A percentile compares a stretch with the other conserved stretches of the same genome.
phyloP scores from a whole-genome alignment of 1,140 invertebrate species.

The Atta texana region DNA sequence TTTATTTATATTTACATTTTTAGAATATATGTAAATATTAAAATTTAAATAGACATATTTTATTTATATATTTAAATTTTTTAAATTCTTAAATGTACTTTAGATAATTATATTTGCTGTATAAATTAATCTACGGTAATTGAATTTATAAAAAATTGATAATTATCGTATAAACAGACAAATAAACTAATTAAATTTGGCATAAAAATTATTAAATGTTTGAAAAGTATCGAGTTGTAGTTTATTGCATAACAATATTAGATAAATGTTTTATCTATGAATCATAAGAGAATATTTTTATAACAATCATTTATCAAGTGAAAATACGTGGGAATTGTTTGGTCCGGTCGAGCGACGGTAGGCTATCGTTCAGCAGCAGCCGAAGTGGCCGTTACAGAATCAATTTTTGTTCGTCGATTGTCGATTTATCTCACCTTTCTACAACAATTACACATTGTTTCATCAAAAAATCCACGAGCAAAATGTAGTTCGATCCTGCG shows the following conservation, averaged over 20 bases:
- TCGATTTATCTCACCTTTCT: slow-evolving; percentile 60
- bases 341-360: slow-evolving; percentile 68
- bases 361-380: slow-evolving; percentile 62
- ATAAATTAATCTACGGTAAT: neutral
- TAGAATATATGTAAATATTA: neutral
- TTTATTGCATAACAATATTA: slow-evolving; percentile 1
- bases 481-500: neutral
- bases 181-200: neutral
- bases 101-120: neutral
- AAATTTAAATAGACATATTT: neutral
- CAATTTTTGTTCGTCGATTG: slow-evolving; percentile 49
- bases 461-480: neutral
- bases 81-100: neutral
- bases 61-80: neutral
- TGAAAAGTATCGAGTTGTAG: neutral
- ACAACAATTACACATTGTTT: slow-evolving; percentile 66
- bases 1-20: neutral
- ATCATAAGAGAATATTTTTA: neutral
- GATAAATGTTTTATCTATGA: slow-evolving; percentile 10
- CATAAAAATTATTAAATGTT: neutral
- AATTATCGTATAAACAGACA: neutral
- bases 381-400: slow-evolving; percentile 13
- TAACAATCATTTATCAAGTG: slow-evolving; percentile 12
- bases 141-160: neutral
- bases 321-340: slow-evolving; percentile 14